Evolutionary conservation across 2,113 vertebrate species (phyloP).

Genomic region (Barbus barbus): DNA sequence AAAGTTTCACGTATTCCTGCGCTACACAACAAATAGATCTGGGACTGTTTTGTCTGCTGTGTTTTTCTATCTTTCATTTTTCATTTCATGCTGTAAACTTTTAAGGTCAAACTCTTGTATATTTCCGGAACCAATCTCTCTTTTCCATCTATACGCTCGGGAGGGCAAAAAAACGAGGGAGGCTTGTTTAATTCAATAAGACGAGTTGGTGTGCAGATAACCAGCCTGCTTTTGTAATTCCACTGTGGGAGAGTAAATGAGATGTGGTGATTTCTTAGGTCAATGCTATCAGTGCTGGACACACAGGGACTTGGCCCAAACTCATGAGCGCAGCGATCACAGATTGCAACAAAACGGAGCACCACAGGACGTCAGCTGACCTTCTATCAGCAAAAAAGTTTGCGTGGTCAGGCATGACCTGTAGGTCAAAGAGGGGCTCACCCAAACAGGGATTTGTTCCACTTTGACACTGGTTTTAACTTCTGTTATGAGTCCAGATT

Average conservation of each 20-base stretch:
- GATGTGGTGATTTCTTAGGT: conserved; percentile 73
- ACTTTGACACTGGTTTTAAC: not conserved
- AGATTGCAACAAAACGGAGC: conserved; percentile 69
- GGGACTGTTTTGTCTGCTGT: conserved; percentile 66
- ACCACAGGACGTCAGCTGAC: conserved; percentile 61
- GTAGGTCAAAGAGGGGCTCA: conserved; percentile 24
- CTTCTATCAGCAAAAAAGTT: conserved; percentile 41
- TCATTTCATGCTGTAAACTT: conserved; percentile 63
- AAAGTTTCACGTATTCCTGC: conserved; percentile 63
- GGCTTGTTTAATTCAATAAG: conserved; percentile 66
- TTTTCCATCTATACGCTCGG: conserved; percentile 61
- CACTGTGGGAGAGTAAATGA: conserved; percentile 74
- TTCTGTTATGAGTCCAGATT: not conserved
- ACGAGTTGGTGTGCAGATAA: conserved; percentile 56
- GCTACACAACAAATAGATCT: conserved; percentile 55
- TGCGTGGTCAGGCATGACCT: conserved; percentile 29
- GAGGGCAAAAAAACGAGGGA: conserved; percentile 52
- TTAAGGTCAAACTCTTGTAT: conserved; percentile 57
- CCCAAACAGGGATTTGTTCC: not conserved
- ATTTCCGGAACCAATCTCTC: conserved; percentile 67
- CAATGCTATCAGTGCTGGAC: conserved; percentile 82
- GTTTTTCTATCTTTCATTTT: conserved; percentile 42
- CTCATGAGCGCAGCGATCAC: conserved; percentile 72
- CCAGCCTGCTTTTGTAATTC: conserved; percentile 62
- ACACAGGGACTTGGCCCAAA: conserved; percentile 78